Percentiles rank a stretch among this genome's conserved stretches.
Evolutionary conservation across 2,797 vertebrate species (phyloP).

Genomic region (Arrhamphus sclerolepis): DNA sequence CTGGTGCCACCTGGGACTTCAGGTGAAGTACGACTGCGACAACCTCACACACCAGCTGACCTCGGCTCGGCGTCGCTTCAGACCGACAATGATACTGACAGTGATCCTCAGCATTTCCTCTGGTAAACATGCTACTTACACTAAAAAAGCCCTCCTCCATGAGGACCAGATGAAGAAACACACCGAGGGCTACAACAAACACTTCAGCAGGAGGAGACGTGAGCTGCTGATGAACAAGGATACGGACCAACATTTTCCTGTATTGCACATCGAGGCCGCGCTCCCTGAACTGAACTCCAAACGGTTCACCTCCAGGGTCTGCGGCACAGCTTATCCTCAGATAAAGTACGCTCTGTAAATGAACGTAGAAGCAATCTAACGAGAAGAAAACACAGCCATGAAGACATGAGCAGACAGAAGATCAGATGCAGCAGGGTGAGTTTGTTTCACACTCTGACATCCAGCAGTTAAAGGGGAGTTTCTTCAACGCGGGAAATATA

Average conservation of each 20-base stretch:
- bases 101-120: slow-evolving; percentile 55
- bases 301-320: slow-evolving; percentile 36
- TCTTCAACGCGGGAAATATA: slow-evolving; percentile 53
- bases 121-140: slow-evolving; percentile 78
- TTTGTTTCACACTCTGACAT: slow-evolving; percentile 10
- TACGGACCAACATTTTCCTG: slow-evolving; percentile 5
- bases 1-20: too few relatives aligned
- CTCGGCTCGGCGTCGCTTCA: slow-evolving; percentile 17
- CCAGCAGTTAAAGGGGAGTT: slow-evolving; percentile 29
- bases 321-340: slow-evolving; percentile 37
- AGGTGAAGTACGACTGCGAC: neutral
- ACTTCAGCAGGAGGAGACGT: slow-evolving; percentile 42
- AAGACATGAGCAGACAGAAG: slow-evolving; percentile 16
- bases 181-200: slow-evolving; percentile 44
- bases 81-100: slow-evolving; percentile 48
- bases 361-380: slow-evolving; percentile 20
- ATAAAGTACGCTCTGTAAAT: slow-evolving; percentile 43
- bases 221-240: slow-evolving; percentile 17
- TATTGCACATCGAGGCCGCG: slow-evolving; percentile 67
- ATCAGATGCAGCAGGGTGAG: slow-evolving; percentile 18
- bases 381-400: slow-evolving; percentile 15
- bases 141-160: slow-evolving; percentile 34
- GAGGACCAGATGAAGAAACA: slow-evolving; percentile 39
- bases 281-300: slow-evolving; percentile 28
- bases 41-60: neutral